Percentiles rank a stretch among this genome's conserved stretches.
Conservation (phyloP, 2,797 vertebrate genomes). For the Cynopterus sphinx region DNA sequence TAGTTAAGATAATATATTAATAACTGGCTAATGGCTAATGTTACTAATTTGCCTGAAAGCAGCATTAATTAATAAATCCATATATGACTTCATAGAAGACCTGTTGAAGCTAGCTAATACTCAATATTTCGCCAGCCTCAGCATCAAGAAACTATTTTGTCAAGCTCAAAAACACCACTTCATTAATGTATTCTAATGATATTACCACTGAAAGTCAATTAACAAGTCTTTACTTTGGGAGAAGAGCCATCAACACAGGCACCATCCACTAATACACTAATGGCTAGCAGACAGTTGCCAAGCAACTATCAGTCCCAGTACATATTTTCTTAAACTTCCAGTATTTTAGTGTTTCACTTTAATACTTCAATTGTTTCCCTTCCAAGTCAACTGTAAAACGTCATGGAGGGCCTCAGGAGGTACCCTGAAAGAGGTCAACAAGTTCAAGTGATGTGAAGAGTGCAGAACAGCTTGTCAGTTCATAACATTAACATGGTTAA, state of each 20-base stretch:
- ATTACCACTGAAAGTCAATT: background rate
- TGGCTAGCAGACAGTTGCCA: background rate
- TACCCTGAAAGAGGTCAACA: background rate
- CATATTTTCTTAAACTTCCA: background rate
- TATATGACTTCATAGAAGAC: background rate
- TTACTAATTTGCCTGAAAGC: background rate
- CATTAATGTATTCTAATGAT: background rate
- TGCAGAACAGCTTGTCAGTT: background rate
- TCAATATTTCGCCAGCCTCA: background rate
- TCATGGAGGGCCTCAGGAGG: background rate
- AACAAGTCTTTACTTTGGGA: background rate
- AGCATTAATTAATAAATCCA: background rate
- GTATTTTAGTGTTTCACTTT: background rate
- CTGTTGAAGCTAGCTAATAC: background rate
- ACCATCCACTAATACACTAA: background rate
- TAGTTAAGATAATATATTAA: background rate
- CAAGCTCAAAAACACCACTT: background rate
- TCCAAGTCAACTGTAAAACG: background rate
- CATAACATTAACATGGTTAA: background rate
- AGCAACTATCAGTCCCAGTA: background rate
- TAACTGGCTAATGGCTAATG: background rate
- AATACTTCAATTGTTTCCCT: background rate
- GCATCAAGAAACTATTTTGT: background rate
- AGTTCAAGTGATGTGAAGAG: background rate
- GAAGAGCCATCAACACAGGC: background rate